Evolutionary conservation across 1,140 invertebrate genomes (phyloP), one percentile per base, ranked within the genome.

Genomic region (Oncopodura yosiiana): DNA sequence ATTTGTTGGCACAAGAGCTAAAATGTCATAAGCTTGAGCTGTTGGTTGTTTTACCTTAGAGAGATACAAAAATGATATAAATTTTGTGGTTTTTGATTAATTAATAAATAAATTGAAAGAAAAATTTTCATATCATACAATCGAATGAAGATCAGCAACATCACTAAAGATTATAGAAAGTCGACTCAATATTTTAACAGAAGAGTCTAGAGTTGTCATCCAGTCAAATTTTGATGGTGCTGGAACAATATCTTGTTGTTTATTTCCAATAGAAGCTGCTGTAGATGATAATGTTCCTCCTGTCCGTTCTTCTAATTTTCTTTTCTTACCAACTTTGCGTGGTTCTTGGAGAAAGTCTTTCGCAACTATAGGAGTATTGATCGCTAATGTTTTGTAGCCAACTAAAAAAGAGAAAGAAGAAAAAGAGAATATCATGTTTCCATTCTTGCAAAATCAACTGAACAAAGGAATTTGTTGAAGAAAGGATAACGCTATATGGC

Each of bases 281-380:
- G 49, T 51, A n/a, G 27, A n/a, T 3, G 54, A 51, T 3, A 57
- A 6, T 6, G 48, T 43, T 56, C 61, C 61, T 8, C 53, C 53
- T 16, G 29, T 44, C 19, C 49, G 16, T 32, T 56, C 50, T 43
- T 63, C 61, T 24, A 56, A 54, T 45, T 60, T 63, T 19, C 58
- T 50, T 39, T 60, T 60, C 30, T 60, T 63, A n/a, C 56, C 57
- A 18, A 30, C 49, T 43, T 55, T 50, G 32, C 36, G 44, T 16
- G 16, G 16, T 9, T 32, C 52, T 23, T 49, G 32, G 9, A 26
- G 12, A 2, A 24, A n/a, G n/a, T 51, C 52, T 26, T 23, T 53
- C 12, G 57, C 55, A 18, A 57, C 21, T 2, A 63, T 49, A 3
- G 53, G 49, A 2, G 54, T 63, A 44, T 63, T 63, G n/a, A 63